These are phyloP conservation scores for Cheilosia urbana DNA, from an alignment of 2,888 invertebrate species.

Conservation along the genomic window DNA sequence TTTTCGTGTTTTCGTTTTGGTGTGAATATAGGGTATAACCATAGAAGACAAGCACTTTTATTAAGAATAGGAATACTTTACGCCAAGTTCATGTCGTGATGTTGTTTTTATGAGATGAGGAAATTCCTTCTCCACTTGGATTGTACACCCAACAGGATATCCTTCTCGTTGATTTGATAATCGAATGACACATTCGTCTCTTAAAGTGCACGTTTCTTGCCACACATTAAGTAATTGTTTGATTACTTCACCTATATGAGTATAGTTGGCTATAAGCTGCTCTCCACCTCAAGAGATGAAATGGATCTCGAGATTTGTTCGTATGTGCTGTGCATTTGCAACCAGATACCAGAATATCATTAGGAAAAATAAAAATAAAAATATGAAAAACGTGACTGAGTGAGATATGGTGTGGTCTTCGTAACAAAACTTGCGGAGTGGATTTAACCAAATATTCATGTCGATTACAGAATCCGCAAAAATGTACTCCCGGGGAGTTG, in stretches of 20 bases:
- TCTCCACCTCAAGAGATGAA: background rate
- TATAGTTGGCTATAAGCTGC: background rate
- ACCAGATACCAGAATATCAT: constrained; percentile 1
- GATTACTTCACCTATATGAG: constrained; percentile 2
- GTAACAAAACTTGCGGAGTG: background rate
- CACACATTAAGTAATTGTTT: background rate
- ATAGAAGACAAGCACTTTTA: no score
- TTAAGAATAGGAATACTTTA: no score
- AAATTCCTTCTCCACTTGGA: background rate
- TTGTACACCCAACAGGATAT: background rate
- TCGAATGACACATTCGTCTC: background rate
- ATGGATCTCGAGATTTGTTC: background rate
- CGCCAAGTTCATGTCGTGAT: background rate
- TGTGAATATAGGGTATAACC: no score
- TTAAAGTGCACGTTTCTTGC: background rate
- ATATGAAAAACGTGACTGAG: background rate
- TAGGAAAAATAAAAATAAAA: background rate
- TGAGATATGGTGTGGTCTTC: background rate
- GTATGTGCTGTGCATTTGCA: background rate
- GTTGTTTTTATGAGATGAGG: background rate
- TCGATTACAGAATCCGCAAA: no score
- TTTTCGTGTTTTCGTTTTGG: no score
- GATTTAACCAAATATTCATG: background rate
- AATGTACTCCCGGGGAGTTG: no score
- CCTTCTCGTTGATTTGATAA: background rate